Percentiles rank a stretch among this genome's conserved stretches.
Conservation (phyloP, 2,113 vertebrate species). For the Ovis aries region DNA sequence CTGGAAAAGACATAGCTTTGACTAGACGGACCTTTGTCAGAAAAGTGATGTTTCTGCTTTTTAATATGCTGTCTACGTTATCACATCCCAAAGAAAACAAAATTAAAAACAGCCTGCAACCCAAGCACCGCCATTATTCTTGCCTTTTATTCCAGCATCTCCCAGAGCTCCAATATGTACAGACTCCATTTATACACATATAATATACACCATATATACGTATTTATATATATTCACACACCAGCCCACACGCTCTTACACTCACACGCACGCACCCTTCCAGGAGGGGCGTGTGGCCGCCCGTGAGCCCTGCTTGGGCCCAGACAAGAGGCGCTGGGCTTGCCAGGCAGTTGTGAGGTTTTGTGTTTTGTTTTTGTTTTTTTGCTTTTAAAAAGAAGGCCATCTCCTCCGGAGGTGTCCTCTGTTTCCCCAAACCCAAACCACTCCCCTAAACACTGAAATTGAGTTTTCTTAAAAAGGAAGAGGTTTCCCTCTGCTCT, state of each 20-base stretch:
- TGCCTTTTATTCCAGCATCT: slow-evolving; percentile 66
- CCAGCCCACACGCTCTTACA: slow-evolving; percentile 41
- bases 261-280: not conserved
- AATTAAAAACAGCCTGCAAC: not conserved
- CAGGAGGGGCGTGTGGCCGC: not conserved
- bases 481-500: not conserved
- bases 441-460: not conserved
- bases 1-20: not conserved
- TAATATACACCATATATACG: slow-evolving; percentile 78
- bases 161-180: slow-evolving; percentile 80
- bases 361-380: not conserved
- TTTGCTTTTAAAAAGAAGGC: slow-evolving; percentile 44
- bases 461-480: rapidly evolving
- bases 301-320: slow-evolving; percentile 22
- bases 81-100: not conserved
- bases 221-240: slow-evolving; percentile 74
- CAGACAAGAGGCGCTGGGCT: not conserved
- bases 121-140: not conserved
- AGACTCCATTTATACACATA: slow-evolving; percentile 81
- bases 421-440: not conserved
- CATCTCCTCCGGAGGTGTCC: slow-evolving; percentile 26
- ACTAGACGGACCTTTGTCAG: not conserved
- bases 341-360: slow-evolving; percentile 56
- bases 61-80: not conserved
- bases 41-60: not conserved